Conservation (phyloP, 2,888 invertebrate genomes). For the Proisotoma minuta region DNA sequence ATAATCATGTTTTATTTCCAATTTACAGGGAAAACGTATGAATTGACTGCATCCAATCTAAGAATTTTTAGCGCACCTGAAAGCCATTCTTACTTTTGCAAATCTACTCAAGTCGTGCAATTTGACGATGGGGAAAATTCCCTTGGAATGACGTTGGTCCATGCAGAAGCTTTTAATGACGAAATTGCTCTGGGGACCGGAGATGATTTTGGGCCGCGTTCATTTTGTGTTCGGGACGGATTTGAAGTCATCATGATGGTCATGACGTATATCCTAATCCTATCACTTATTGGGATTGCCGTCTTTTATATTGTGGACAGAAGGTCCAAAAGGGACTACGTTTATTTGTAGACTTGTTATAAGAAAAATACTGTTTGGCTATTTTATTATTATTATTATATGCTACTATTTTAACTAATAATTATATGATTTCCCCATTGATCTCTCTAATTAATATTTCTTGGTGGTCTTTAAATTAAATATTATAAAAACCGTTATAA, state of each 20-base stretch:
- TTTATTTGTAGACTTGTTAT: not conserved
- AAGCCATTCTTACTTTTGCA: not conserved
- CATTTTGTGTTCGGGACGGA: conserved; percentile 8
- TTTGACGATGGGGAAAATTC: conserved; percentile 2
- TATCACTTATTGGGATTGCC: conserved; percentile 1
- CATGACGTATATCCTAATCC: conserved; percentile 2
- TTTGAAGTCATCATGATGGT: conserved; percentile 8
- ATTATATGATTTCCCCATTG: too few species aligned
- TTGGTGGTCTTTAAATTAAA: too few species aligned
- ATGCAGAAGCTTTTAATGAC: conserved; percentile 9
- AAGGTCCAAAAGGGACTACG: not conserved
- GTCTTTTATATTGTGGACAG: conserved; percentile 7
- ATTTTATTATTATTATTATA: too few species aligned
- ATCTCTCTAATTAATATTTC: too few species aligned
- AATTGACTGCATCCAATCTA: not conserved
- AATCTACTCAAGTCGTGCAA: not conserved
- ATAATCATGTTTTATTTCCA: too few species aligned
- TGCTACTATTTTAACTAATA: too few species aligned
- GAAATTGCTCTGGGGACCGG: conserved; percentile 8
- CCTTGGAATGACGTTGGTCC: not conserved
- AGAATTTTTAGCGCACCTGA: conserved; percentile 5
- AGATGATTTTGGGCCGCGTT: conserved; percentile 10
- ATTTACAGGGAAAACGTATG: not conserved
- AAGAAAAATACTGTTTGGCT: too few species aligned
- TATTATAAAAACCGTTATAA: too few species aligned